phyloP scores from a whole-genome alignment of 2,113 vertebrate species.

The Labeo rohita region DNA sequence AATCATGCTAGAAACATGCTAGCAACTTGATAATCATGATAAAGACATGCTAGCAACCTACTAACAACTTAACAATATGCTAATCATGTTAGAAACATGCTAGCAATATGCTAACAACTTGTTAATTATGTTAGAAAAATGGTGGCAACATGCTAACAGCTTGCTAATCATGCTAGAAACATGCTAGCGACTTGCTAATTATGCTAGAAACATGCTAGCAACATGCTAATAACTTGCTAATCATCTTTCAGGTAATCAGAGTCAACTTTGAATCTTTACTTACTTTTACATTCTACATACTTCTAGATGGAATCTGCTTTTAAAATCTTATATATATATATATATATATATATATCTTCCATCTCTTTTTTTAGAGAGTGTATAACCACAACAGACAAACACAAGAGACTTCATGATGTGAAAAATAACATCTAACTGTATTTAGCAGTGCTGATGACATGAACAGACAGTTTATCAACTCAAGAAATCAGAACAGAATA shows the following conservation, averaged over 20 bases:
- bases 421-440: neutral
- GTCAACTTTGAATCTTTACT: neutral
- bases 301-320: neutral
- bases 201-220: too few relatives aligned
- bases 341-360: neutral
- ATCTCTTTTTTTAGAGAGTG: neutral
- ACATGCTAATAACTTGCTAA: too few relatives aligned
- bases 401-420: neutral
- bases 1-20: too few relatives aligned
- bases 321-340: neutral
- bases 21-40: too few relatives aligned
- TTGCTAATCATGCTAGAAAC: too few relatives aligned
- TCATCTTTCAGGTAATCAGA: neutral
- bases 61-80: too few relatives aligned
- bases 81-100: too few relatives aligned
- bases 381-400: neutral
- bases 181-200: too few relatives aligned
- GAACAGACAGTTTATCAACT: neutral
- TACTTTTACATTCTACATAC: neutral
- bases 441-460: neutral
- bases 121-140: too few relatives aligned
- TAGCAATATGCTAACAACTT: too few relatives aligned
- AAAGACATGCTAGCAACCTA: too few relatives aligned
- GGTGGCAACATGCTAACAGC: too few relatives aligned
- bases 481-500: neutral